Evolutionary conservation across 2,888 invertebrate species (phyloP), one percentile per base, ranked within the genome.

Genomic region (Cataglyphis altisquamis): DNA sequence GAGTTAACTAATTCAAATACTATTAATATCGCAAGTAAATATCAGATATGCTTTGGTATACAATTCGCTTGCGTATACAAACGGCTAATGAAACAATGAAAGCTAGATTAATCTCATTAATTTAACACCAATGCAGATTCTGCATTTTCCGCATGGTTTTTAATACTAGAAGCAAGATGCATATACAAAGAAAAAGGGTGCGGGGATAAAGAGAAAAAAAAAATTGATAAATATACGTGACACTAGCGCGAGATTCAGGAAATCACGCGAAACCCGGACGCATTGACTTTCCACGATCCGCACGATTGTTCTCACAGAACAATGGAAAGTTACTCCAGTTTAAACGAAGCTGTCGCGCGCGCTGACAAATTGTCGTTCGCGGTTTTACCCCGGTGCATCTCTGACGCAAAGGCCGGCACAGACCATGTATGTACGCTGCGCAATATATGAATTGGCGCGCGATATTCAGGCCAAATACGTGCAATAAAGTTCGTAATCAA

Each of bases 241-340:
- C 29, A 29, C 15, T n/a, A 15, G 52, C 18, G 55, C 41, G 12
- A 39, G 21, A 12, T 41, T 57, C 32, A 36, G 77, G 21, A 78
- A 78, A 60, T 78, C 78, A 80, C 21, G 39, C 77, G 77, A 32
- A n/a, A 41, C 39, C 55, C 15, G 60, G 60, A 62, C 55, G 66
- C 83, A 68, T 70, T 70, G 48, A 82, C 82, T 83, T 57, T 63
- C 55, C 62, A 25, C 60, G 72, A 67, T 68, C 29, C 84, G 48
- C 52, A 64, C 91, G 83, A 91, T 90, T 90, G 90, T 90, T 90
- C 85, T 29, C 74, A 21, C 57, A 21, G 83, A 88, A 90, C 90
- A 90, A 90, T 91, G 82, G 87, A 82, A 90, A 91, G 88, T 91
- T 90, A 90, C 87, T 83, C 73, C 75, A 70, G 89, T 85, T 90